phyloP scores from a whole-genome alignment of 2,888 invertebrate species.

The Platycheirus rosarum region DNA sequence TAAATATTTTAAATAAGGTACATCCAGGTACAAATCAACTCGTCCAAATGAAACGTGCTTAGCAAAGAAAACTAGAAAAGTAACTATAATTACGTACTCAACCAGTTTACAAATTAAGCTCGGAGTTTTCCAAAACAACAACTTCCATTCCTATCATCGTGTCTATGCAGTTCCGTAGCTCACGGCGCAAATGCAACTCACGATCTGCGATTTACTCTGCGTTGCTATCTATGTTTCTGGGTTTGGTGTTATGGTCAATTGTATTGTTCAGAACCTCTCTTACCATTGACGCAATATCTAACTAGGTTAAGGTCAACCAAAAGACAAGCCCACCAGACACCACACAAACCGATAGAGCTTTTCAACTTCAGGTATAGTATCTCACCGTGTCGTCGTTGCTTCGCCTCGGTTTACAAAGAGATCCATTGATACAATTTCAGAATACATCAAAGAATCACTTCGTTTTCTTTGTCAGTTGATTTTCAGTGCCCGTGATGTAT shows the following conservation, averaged over 20 bases:
- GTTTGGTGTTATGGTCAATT: not conserved
- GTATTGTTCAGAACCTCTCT: not conserved
- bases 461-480: slow-evolving; percentile 53
- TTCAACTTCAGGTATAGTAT: slow-evolving; percentile 23
- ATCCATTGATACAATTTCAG: slow-evolving; percentile 13
- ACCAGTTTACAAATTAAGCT: slow-evolving; percentile 34
- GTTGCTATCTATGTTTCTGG: not conserved
- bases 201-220: not conserved
- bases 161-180: not conserved
- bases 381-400: no score
- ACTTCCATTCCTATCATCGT: not conserved
- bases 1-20: no score
- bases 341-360: slow-evolving; percentile 3
- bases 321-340: not conserved
- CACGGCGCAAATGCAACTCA: not conserved
- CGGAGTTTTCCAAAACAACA: not conserved
- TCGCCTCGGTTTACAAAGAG: slow-evolving; percentile 19
- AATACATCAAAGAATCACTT: slow-evolving; percentile 33
- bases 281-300: slow-evolving; percentile 1
- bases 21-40: no score
- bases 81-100: slow-evolving; percentile 12
- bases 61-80: slow-evolving; percentile 17
- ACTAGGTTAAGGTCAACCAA: slow-evolving; percentile 57
- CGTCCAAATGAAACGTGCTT: not conserved
- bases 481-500: slow-evolving; percentile 52